A percentile compares a stretch with the other conserved stretches of the same genome.
These are phyloP conservation scores for Taenioides sp. DNA, from an alignment of 2,797 vertebrate species.

Conservation along the genomic window DNA sequence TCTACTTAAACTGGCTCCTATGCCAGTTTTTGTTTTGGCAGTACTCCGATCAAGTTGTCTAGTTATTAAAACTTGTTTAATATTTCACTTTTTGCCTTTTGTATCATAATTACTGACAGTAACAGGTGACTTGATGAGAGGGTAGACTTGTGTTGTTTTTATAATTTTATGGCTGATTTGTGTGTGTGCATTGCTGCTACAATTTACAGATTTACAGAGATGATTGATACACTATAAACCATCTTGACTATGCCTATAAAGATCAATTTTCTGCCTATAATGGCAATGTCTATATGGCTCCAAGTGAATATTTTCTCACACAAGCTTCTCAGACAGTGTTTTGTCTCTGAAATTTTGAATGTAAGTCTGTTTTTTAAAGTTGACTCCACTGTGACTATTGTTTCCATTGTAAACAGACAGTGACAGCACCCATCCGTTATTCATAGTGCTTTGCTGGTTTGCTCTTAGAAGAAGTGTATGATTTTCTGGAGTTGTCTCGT, in stretches of 20 bases:
- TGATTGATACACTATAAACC: background rate
- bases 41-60: too few species aligned
- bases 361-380: constrained; percentile 7
- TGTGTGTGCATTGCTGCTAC: background rate
- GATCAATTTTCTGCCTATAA: background rate
- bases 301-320: constrained; percentile 8
- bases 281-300: background rate
- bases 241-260: constrained; percentile 1
- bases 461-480: constrained; percentile 23
- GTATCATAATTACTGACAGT: too few species aligned
- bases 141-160: too few species aligned
- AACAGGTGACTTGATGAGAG: too few species aligned
- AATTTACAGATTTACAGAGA: background rate
- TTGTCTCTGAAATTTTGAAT: constrained; percentile 8
- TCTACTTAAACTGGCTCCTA: too few species aligned
- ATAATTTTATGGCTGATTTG: background rate
- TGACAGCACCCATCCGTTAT: constrained; percentile 19
- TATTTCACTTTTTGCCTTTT: too few species aligned
- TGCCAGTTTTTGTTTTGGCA: too few species aligned
- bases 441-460: constrained; percentile 24
- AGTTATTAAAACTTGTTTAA: too few species aligned
- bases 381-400: constrained; percentile 2
- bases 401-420: constrained; percentile 11
- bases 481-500: constrained; percentile 45
- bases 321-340: background rate